Base-by-base conservation (phyloP, 2,113 vertebrate species). In the Istiophorus platypterus region DNA sequence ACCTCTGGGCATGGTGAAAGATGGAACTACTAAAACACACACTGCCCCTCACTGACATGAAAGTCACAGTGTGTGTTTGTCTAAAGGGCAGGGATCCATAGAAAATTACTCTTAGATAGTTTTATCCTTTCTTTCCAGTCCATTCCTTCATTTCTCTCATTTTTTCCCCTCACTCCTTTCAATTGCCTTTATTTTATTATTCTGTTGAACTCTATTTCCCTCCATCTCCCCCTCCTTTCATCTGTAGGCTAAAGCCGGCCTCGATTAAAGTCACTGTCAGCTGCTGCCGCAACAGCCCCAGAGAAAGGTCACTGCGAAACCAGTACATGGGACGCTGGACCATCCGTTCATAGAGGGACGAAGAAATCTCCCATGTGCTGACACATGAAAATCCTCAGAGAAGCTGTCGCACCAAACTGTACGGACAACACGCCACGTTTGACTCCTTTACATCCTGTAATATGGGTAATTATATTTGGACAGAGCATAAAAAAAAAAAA, bases 241-340 rank as follows among this genome's bases (percentile, higher is more conserved):
- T 70, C 69, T 72, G 45, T 3, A 13, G 45, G 62, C 69, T 41
- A 59, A 73, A 84, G 83, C 22, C 86, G 77, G 54, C 66, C 62
- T 68, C 13, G 6, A 52, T 85, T 76, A 78, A 24, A 69, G 58
- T 88, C 81, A 82, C 54, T 75, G 83, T 83, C 85, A 71, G 57
- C 70, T 47, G 65, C 56, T 67, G 17, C 77, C 69, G 62, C 47
- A n/a, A 58, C 82, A 17, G 71, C 58, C 73, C 56, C 1, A 27
- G 70, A 72, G 74, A 52, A 37, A 45, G 56, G 69, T 22, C 62
- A 57, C 41, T 2, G 54, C 42, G 69, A 66, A 84, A 76, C 31
- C 18, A 79, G 71, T 51, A 84, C 77, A 81, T 51, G 67, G 1
- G 4, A 69, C 78, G 62, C 78, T 72, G 78, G 84, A 86, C 42